Conservation (phyloP, 2,797 vertebrate genomes). For the Phalanger gymnotis region DNA sequence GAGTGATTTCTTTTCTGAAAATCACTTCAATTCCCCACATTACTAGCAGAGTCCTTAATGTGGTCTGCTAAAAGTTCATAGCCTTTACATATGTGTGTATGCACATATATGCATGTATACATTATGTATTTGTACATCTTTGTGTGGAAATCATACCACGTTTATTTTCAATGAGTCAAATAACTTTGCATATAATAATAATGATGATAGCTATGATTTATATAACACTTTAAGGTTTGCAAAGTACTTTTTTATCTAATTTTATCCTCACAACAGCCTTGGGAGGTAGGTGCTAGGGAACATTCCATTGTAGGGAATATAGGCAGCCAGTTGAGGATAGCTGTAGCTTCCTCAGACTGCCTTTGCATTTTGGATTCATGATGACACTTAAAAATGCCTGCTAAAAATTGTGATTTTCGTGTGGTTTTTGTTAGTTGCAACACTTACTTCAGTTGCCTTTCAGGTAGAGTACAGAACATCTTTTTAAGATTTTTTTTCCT, state of each 20-base stretch:
- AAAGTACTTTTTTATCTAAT: background rate
- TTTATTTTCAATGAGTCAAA: background rate
- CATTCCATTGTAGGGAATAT: background rate
- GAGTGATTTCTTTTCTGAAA: background rate
- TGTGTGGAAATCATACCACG: background rate
- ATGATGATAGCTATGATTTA: background rate
- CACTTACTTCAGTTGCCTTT: constrained; percentile 27
- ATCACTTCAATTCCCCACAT: background rate
- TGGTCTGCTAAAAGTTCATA: background rate
- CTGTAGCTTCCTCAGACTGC: background rate
- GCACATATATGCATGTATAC: background rate
- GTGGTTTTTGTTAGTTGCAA: background rate
- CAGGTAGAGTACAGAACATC: background rate
- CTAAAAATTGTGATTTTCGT: constrained; percentile 6
- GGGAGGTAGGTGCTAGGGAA: background rate
- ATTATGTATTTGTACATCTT: background rate
- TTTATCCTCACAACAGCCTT: background rate
- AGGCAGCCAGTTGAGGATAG: background rate
- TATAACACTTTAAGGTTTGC: background rate
- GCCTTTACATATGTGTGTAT: background rate
- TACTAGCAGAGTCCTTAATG: background rate
- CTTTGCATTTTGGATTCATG: constrained; percentile 15
- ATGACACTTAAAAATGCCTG: background rate
- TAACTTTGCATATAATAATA: background rate
- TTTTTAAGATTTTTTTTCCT: background rate